Evolutionary conservation across 2,113 vertebrate species (phyloP).

Genomic region (Lampris megalopsis): DNA sequence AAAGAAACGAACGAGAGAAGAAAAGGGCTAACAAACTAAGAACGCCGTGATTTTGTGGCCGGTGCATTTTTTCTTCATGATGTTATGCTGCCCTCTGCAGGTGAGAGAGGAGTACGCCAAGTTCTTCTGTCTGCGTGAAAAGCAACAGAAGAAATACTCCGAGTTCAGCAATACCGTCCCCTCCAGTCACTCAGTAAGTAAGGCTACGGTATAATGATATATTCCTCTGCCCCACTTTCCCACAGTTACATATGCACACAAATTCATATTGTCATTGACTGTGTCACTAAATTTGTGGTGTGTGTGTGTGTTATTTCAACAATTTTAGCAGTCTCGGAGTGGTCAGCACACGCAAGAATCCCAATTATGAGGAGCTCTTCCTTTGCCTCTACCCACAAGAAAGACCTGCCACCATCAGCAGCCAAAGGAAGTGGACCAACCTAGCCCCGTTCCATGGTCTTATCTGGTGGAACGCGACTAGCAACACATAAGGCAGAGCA

Average conservation of each 20-base stretch:
- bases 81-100: conserved; percentile 76
- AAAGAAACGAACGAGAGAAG: neutral
- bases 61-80: neutral
- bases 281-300: neutral
- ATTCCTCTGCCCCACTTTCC: neutral
- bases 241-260: conserved; percentile 2
- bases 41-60: neutral
- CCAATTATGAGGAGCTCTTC: conserved; percentile 57
- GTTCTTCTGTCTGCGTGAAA: conserved; percentile 66
- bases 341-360: conserved; percentile 73
- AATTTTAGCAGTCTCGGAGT: conserved; percentile 58
- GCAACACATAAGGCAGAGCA: no score
- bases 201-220: conserved; percentile 27
- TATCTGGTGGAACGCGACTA: neutral
- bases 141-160: conserved; percentile 79
- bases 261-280: neutral
- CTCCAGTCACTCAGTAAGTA: conserved; percentile 78
- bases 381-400: neutral
- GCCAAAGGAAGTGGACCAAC: no score
- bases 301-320: neutral
- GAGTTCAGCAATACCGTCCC: conserved; percentile 80
- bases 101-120: conserved; percentile 86
- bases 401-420: neutral
- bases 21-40: neutral
- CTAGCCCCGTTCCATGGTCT: neutral